Conservation (phyloP, 2,888 invertebrate species). For the Sisyra terminalis region DNA sequence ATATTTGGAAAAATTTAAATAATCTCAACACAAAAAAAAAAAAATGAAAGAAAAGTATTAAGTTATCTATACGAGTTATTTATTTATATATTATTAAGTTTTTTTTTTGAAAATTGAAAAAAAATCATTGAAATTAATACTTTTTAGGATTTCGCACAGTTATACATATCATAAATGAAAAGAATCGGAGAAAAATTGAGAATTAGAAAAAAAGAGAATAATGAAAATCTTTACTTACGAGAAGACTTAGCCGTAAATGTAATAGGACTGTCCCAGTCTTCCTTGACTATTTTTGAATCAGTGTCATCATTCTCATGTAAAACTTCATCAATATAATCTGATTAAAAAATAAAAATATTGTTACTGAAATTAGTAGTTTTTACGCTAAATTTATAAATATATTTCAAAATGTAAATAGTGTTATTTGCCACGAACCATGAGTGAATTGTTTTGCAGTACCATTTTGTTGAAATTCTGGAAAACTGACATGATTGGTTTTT, state of each 20-base stretch:
- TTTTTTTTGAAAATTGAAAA: neutral
- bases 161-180: too few species aligned
- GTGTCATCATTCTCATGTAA: conserved; percentile 47
- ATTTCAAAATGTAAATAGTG: neutral
- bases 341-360: conserved; percentile 22
- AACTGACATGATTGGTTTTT: conserved; percentile 75
- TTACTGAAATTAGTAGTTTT: too few species aligned
- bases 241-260: conserved; percentile 80
- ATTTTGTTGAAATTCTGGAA: conserved; percentile 80
- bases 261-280: conserved; percentile 75
- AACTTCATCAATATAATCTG: conserved; percentile 77
- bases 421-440: conserved; percentile 43
- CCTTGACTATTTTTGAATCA: conserved; percentile 37
- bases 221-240: conserved; percentile 43
- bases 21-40: too few species aligned
- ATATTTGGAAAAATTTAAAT: too few species aligned
- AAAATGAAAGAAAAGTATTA: too few species aligned
- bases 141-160: too few species aligned
- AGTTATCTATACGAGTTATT: too few species aligned
- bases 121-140: too few species aligned
- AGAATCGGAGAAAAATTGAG: neutral
- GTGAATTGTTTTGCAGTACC: conserved; percentile 76
- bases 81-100: neutral
- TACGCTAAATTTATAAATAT: too few species aligned
- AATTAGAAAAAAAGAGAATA: neutral